A percentile compares a stretch with the other conserved stretches of the same genome.
Conservation (phyloP, 1,140 invertebrate genomes). For the Aporrectodea caliginosa region DNA sequence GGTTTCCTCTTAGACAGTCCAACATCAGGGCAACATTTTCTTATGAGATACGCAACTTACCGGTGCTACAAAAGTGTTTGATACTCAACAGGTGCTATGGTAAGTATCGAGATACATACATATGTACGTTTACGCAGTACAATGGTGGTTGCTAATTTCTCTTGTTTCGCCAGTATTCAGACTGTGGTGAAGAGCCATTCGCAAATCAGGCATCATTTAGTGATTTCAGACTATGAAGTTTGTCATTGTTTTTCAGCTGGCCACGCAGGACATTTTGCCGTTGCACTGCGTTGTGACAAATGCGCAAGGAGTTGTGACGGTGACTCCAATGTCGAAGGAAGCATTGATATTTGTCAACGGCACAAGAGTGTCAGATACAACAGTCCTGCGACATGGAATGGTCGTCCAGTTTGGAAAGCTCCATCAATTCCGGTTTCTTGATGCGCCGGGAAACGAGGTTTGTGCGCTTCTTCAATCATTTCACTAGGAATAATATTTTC, state of each 20-base stretch:
- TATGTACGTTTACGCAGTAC: too few species aligned
- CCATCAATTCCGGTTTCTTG: conserved; percentile 87
- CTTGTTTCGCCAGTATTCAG: too few species aligned
- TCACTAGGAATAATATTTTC: too few species aligned
- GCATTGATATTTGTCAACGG: conserved; percentile 91
- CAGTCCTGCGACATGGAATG: conserved; percentile 70
- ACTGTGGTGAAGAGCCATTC: neutral
- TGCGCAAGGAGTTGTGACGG: conserved; percentile 82
- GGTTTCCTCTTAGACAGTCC: too few species aligned
- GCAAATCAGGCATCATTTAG: neutral
- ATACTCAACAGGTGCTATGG: too few species aligned
- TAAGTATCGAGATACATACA: too few species aligned
- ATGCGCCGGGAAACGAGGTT: conserved; percentile 60
- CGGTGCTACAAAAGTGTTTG: too few species aligned
- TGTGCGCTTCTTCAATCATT: neutral
- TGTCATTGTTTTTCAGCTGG: conserved; percentile 40
- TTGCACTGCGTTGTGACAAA: conserved; percentile 89
- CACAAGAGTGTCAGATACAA: conserved; percentile 84
- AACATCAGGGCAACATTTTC: too few species aligned
- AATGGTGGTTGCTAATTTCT: too few species aligned
- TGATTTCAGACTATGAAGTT: neutral
- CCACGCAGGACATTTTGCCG: conserved; percentile 67
- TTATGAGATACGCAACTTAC: too few species aligned
- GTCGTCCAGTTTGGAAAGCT: conserved; percentile 66
- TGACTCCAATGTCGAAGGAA: conserved; percentile 83